Conservation (phyloP, 1,140 invertebrate genomes). For the Vollenhovia emeryi region DNA sequence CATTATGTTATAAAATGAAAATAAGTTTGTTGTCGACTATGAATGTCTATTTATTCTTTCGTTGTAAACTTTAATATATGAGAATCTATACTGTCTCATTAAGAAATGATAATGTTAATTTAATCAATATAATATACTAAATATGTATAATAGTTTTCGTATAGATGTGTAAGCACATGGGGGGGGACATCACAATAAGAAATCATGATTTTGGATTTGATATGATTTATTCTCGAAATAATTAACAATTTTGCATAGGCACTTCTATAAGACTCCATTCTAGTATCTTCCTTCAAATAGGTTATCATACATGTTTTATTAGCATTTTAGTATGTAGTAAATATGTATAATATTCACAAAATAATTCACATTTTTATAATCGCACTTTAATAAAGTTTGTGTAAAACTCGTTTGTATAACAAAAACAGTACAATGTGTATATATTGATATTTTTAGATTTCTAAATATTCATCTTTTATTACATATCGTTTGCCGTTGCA, state of each 20-base stretch:
- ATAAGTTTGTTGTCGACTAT: neutral
- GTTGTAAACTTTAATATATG: neutral
- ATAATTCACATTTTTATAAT: slow-evolving; percentile 63
- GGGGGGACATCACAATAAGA: neutral
- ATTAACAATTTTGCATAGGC: slow-evolving; percentile 79
- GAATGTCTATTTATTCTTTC: neutral
- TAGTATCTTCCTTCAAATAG: slow-evolving; percentile 4
- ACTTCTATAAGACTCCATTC: neutral
- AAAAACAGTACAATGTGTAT: slow-evolving; percentile 77
- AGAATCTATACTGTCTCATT: neutral
- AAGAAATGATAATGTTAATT: neutral
- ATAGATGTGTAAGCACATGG: neutral
- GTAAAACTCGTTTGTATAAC: slow-evolving; percentile 81
- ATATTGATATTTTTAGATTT: slow-evolving; percentile 73
- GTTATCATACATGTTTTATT: slow-evolving; percentile 50
- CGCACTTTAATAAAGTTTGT: slow-evolving; percentile 81
- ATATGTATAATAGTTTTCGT: neutral
- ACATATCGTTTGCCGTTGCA: slow-evolving; percentile 56
- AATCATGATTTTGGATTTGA: slow-evolving; percentile 57
- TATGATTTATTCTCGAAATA: slow-evolving; percentile 82
- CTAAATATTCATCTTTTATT: slow-evolving; percentile 54
- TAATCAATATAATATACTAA: neutral
- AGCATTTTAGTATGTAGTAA: slow-evolving; percentile 77
- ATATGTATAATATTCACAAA: slow-evolving; percentile 84
- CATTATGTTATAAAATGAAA: neutral